Conservation (phyloP, 2,797 vertebrate species). For the Coranthus polyacanthus region DNA sequence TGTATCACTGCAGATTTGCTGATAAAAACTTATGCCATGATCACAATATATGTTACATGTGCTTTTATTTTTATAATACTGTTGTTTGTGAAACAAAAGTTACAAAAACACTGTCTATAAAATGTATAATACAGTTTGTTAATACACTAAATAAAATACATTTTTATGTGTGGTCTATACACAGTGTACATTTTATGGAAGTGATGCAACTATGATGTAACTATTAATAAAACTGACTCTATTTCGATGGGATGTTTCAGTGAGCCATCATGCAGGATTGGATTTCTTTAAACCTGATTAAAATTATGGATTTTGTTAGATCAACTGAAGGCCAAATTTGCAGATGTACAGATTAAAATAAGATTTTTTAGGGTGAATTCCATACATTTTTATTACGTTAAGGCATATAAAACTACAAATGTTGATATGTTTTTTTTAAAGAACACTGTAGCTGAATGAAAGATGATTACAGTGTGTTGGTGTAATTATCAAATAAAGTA, state of each 20-base stretch:
- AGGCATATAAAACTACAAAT: too few relatives aligned
- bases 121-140: conserved; percentile 88
- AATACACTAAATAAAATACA: conserved; percentile 88
- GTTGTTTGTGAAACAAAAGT: conserved; percentile 84
- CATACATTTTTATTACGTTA: neutral
- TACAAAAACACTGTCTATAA: conserved; percentile 83
- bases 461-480: too few relatives aligned
- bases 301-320: too few relatives aligned
- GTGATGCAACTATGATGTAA: neutral
- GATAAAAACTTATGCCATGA: conserved; percentile 62
- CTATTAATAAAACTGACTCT: neutral
- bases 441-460: too few relatives aligned
- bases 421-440: too few relatives aligned
- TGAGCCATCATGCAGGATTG: neutral
- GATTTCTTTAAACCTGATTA: too few relatives aligned
- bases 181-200: conserved; percentile 42
- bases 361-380: neutral
- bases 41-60: conserved; percentile 84
- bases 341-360: neutral
- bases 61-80: conserved; percentile 89
- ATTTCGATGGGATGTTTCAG: neutral
- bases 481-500: too few relatives aligned
- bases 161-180: conserved; percentile 86
- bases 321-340: neutral
- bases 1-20: conserved; percentile 67